phyloP scores from a whole-genome alignment of 2,797 vertebrate species.

The Cygnus olor region DNA sequence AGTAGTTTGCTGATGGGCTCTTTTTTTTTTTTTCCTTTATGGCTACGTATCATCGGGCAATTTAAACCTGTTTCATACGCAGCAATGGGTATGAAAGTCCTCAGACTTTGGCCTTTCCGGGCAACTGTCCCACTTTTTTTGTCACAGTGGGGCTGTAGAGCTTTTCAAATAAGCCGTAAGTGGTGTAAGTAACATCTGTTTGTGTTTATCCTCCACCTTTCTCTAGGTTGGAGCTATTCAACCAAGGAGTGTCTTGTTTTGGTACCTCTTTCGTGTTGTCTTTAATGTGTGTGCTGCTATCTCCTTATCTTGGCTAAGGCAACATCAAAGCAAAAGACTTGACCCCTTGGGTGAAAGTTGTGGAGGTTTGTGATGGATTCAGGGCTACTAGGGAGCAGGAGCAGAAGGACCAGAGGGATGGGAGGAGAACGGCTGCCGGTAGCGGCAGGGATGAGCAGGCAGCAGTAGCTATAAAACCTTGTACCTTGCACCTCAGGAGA shows the following conservation, averaged over 20 bases:
- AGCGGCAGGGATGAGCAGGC: neutral
- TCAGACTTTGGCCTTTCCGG: rapidly evolving
- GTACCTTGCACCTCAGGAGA: neutral
- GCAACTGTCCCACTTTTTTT: neutral
- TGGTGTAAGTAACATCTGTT: neutral
- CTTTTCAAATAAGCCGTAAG: neutral
- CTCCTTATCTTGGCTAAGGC: neutral
- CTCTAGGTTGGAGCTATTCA: neutral
- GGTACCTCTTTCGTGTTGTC: neutral
- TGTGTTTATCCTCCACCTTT: neutral
- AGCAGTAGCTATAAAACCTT: rapidly evolving
- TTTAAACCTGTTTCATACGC: neutral
- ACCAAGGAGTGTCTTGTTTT: neutral
- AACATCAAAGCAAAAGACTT: neutral
- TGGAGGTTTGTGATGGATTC: neutral
- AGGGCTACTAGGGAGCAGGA: neutral
- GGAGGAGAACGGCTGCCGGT: neutral
- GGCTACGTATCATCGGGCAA: rapidly evolving
- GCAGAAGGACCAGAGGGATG: neutral
- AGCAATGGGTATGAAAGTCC: neutral
- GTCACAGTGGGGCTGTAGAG: neutral
- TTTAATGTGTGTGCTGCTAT: neutral
- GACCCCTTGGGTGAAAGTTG: neutral
- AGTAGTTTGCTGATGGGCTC: neutral
- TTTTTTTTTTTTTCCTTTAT: too few relatives aligned